phyloP scores from a whole-genome alignment of 2,888 invertebrate genomes.

The Drosophila basisetae region DNA sequence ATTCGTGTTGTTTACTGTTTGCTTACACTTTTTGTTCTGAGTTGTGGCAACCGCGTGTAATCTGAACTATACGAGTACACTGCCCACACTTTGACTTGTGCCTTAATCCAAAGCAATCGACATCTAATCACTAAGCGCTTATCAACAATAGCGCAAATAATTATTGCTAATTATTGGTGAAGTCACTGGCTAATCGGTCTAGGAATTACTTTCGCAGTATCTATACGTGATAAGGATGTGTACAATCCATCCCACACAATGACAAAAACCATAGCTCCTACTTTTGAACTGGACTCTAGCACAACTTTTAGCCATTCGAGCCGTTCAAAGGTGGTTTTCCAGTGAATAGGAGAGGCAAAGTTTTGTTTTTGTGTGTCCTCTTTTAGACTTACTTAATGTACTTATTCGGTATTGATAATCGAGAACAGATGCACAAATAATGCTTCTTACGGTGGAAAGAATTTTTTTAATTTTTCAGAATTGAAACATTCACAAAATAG shows the following conservation, averaged over 20 bases:
- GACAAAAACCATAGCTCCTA: slow-evolving; percentile 13
- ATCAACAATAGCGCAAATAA: slow-evolving; percentile 44
- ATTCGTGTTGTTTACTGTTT: slow-evolving; percentile 9
- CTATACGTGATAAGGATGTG: slow-evolving; percentile 29
- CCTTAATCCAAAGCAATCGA: slow-evolving; percentile 37
- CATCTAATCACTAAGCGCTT: slow-evolving; percentile 44
- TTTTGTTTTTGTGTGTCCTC: neutral
- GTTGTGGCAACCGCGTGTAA: slow-evolving; percentile 10
- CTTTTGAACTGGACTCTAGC: slow-evolving; percentile 14
- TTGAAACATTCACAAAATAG: too few species aligned
- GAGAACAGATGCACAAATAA: neutral
- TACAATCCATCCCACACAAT: slow-evolving; percentile 18
- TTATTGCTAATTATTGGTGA: slow-evolving; percentile 51
- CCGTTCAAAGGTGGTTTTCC: neutral
- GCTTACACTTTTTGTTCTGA: neutral
- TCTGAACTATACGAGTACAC: slow-evolving; percentile 17
- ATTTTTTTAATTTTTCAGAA: neutral
- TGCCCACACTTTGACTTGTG: slow-evolving; percentile 7
- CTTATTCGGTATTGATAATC: neutral
- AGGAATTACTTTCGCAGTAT: slow-evolving; percentile 21
- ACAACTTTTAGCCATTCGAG: neutral
- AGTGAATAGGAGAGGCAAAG: neutral
- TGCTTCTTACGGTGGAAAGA: too few species aligned
- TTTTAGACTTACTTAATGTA: neutral
- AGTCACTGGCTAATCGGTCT: slow-evolving; percentile 43